Base-by-base conservation (phyloP, 1,140 invertebrate species). In the Magallana ariakensis region DNA sequence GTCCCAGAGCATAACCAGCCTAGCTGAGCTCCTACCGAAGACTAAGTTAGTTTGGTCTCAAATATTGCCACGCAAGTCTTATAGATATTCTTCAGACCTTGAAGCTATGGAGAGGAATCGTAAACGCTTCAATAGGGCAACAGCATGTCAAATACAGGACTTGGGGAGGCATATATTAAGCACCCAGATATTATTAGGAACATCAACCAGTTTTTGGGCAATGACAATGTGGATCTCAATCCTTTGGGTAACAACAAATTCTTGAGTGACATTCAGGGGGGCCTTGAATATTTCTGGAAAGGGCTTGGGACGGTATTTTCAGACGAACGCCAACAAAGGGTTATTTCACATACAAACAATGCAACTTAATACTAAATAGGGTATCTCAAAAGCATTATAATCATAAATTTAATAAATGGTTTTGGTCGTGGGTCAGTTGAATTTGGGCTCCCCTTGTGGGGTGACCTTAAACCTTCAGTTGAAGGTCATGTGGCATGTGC, bases 21-120 rank as follows among this genome's bases (percentile, higher is more conserved):
- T 83, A 56, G 53, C 11, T 6, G 33, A 19, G 54, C 19, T 83
- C 15, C 16, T 83, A 15, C 81, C 54, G 0, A 22, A 11, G 4
- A 19, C 46, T 15, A 70, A 54, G 22, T 19, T 75, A 10, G 75
- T 85, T 10, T 75, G 60, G 60, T 85, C 84, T 0, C 13, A 70
- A 57, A 55, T 75, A 53, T 54, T 75, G 33, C 62, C 66, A 33
- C 53, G 62, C 55, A 5, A 66, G 2, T 53, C 26, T 80, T 80
- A 80, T 80, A 80, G 33, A n/a, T 80, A n/a, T 54, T 80, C 75
- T 46, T 10, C 8, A 54, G 11, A 80, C n/a, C 15, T n/a, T 80
- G 9, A 11, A 15, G 75, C 26, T 16, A 80, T 80, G 75, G 75
- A 80, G 46, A 66, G 62, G n/a, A 19, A 16, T 66, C 15, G 15